phyloP scores from a whole-genome alignment of 2,888 invertebrate genomes.

The Apocheima hispidaria region DNA sequence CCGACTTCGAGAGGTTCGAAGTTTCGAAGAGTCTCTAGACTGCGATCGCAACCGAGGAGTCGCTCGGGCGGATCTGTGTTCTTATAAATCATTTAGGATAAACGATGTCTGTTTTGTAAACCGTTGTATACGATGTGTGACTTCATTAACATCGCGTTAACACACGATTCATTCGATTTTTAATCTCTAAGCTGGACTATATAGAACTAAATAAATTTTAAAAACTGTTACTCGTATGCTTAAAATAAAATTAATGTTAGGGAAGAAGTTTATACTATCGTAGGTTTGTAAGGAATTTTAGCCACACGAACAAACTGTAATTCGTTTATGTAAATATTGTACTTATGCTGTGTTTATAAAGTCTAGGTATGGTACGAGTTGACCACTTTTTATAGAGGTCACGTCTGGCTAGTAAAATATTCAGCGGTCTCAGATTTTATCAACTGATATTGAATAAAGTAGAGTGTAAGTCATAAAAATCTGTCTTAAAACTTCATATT shows the following conservation, averaged over 20 bases:
- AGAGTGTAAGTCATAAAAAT: conserved; percentile 59
- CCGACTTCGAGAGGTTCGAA: not conserved
- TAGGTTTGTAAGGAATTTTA: conserved; percentile 74
- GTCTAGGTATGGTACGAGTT: conserved; percentile 50
- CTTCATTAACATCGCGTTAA: conserved; percentile 77
- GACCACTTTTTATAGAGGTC: conserved; percentile 36
- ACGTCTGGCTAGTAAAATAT: conserved; percentile 50
- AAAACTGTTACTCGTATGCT: conserved; percentile 85
- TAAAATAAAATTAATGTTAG: conserved; percentile 81
- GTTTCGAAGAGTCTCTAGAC: conserved; percentile 20
- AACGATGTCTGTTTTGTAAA: conserved; percentile 81
- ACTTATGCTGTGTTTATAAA: conserved; percentile 56
- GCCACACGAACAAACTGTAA: conserved; percentile 74
- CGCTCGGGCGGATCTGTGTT: conserved; percentile 61
- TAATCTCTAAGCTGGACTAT: conserved; percentile 75
- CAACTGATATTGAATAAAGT: conserved; percentile 62
- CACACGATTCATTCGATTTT: conserved; percentile 70
- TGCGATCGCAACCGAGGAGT: conserved; percentile 39
- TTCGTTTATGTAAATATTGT: conserved; percentile 70
- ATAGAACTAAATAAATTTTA: conserved; percentile 81
- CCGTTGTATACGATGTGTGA: conserved; percentile 85
- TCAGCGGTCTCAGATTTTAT: conserved; percentile 62
- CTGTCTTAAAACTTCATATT: conserved; percentile 69
- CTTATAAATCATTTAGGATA: conserved; percentile 63
- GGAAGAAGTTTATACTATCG: conserved; percentile 81